These are phyloP conservation scores for Zaprionus capensis DNA, from an alignment of 1,140 invertebrate species.

Conservation along the genomic window DNA sequence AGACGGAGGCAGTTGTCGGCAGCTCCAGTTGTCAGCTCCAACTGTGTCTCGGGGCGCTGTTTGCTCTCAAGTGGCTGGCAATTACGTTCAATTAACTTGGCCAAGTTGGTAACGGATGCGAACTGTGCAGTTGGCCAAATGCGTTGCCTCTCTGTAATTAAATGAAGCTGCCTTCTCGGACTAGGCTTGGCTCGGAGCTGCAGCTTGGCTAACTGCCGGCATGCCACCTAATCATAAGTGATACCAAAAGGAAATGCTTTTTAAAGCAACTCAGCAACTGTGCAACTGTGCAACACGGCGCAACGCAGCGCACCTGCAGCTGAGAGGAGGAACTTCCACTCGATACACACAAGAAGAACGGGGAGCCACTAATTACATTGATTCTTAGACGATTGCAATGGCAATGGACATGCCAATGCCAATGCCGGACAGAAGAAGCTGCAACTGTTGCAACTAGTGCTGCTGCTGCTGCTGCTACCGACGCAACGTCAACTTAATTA, in stretches of 20 bases:
- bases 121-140: conserved; percentile 52
- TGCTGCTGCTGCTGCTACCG: conserved; percentile 46
- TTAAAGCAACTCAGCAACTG: conserved; percentile 49
- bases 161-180: conserved; percentile 57
- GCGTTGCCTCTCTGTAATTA: conserved; percentile 67
- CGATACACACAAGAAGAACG: background rate
- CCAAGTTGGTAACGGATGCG: conserved; percentile 80
- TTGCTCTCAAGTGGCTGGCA: conserved; percentile 77
- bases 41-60: conserved; percentile 41
- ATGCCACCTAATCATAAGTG: conserved; percentile 82
- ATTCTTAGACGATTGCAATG: conserved; percentile 77
- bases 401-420: conserved; percentile 40
- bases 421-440: conserved; percentile 5
- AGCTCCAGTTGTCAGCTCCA: conserved; percentile 8
- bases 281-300: conserved; percentile 40
- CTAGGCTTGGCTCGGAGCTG: conserved; percentile 11
- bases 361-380: conserved; percentile 74
- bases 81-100: conserved; percentile 81
- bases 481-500: conserved; percentile 81
- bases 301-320: conserved; percentile 36
- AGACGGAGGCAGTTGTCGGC: background rate
- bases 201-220: conserved; percentile 68
- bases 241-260: conserved; percentile 80
- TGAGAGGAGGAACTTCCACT: conserved; percentile 1
- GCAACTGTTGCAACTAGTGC: background rate